Base-by-base conservation (phyloP, 2,888 invertebrate genomes). In the Euzetes globulus region DNA sequence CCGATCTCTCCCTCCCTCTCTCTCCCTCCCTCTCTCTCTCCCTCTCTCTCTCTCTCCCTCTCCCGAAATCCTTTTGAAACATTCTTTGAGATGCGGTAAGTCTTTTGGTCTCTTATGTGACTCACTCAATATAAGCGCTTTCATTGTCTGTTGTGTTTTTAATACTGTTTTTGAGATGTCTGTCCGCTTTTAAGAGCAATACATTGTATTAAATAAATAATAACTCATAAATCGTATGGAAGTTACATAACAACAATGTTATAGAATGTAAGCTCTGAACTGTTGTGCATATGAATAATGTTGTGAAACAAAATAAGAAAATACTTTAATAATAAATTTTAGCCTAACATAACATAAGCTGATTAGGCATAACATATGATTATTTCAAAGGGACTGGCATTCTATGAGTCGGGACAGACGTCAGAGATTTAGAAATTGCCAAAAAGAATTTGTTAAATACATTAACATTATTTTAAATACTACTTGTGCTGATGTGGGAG, bases 301-400 rank as follows among this genome's bases (percentile, higher is more conserved):
- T 41, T 41, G 41, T 41, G 41, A 41, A 41, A 41, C n/a, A 19
- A 50, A 50, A 50, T 58, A 58, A 25, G 19, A 25, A n/a, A 25
- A 17, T 5, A n/a, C 4, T 11, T 50, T 50, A 50, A 13, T 29
- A 65, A 65, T 22, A 65, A 65, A n/a, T 37, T 37, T 37, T 65
- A n/a, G 37, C 33, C 63, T 17, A 37, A 65, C 63, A 65, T 65
- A 70, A 70, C 41, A 47, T 70, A 70, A 70, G 70, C 70, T 25
- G 70, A 70, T 70, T 70, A 70, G 19, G 45, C 70, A 17, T 17
- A 65, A 65, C 63, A 70, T 70, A 47, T 70, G 70, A 70, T 70
- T 70, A 45, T 47, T 45, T 41, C 63, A 33, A 65, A 65, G 47
- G 37, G 47, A 37, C 47, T 47, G 19, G n/a, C 15, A 3, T 33